A percentile compares a stretch with the other conserved stretches of the same genome.
Evolutionary conservation across 2,888 invertebrate genomes (phyloP).

Genomic region (Xanthorhoe spadicearia): DNA sequence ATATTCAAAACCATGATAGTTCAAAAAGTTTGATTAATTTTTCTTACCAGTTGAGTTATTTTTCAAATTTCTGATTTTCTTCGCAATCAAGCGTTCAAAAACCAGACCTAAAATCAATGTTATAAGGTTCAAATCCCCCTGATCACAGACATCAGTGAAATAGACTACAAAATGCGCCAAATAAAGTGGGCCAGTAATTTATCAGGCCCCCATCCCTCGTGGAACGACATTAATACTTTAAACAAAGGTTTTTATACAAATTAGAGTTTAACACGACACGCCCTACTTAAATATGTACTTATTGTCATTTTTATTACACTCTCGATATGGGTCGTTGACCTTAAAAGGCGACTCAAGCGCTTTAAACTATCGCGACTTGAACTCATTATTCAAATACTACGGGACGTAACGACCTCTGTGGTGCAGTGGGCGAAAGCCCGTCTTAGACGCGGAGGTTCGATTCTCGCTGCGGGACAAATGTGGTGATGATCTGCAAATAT

Average conservation of each 20-base stretch:
- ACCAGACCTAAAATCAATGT: neutral
- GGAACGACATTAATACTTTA: constrained; percentile 27
- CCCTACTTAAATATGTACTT: constrained; percentile 7
- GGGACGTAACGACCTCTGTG: too few species aligned
- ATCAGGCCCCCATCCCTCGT: constrained; percentile 21
- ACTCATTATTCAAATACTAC: too few species aligned
- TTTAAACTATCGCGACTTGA: too few species aligned
- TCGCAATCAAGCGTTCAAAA: neutral
- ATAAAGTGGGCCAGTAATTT: constrained; percentile 31
- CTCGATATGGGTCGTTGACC: neutral
- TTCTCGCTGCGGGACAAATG: too few species aligned
- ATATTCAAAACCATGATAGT: too few species aligned
- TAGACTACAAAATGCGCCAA: constrained; percentile 9
- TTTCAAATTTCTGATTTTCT: neutral
- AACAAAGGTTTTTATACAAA: constrained; percentile 23
- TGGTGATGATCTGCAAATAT: too few species aligned
- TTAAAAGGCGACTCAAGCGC: too few species aligned
- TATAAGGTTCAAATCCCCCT: neutral
- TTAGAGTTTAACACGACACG: constrained; percentile 23
- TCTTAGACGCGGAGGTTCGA: too few species aligned
- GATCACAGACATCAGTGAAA: neutral
- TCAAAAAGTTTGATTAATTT: too few species aligned
- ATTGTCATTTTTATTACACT: neutral
- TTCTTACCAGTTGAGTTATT: too few species aligned
- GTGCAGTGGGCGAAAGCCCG: too few species aligned